Conservation (phyloP, 2,888 invertebrate genomes). For the Heliconius charithonia region DNA sequence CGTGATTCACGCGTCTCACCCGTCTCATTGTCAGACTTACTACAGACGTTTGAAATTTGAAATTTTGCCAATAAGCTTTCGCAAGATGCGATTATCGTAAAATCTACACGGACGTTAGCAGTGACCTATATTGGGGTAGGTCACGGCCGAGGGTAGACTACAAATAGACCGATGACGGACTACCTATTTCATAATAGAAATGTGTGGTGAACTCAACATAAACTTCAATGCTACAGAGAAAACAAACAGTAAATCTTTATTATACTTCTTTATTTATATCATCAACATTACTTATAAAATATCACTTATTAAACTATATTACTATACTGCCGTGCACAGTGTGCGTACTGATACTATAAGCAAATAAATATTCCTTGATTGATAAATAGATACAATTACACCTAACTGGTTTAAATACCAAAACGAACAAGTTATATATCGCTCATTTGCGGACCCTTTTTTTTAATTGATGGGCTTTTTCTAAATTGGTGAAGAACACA, state of each 20-base stretch:
- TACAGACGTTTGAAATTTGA: constrained; percentile 79
- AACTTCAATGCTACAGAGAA: neutral
- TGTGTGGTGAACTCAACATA: neutral
- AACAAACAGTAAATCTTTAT: neutral
- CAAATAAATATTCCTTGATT: neutral
- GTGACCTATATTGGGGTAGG: constrained; percentile 77
- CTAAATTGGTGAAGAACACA: no score
- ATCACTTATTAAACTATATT: neutral
- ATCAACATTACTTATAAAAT: neutral
- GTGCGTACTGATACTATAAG: neutral
- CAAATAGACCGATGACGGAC: constrained; percentile 54
- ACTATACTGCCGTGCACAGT: no score
- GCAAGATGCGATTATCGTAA: constrained; percentile 77
- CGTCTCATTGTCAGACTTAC: constrained; percentile 72
- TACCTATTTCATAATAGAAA: constrained; percentile 23
- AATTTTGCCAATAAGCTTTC: constrained; percentile 81
- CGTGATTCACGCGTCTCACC: constrained; percentile 65
- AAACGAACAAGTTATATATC: no score
- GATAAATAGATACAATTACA: neutral
- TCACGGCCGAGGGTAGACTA: constrained; percentile 68
- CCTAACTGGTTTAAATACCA: no score
- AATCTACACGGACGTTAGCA: constrained; percentile 71
- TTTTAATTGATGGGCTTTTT: no score
- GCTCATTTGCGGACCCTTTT: no score
- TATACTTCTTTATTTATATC: neutral